Evolutionary conservation across 1,140 invertebrate genomes (phyloP).

Genomic region (Linepithema humile): DNA sequence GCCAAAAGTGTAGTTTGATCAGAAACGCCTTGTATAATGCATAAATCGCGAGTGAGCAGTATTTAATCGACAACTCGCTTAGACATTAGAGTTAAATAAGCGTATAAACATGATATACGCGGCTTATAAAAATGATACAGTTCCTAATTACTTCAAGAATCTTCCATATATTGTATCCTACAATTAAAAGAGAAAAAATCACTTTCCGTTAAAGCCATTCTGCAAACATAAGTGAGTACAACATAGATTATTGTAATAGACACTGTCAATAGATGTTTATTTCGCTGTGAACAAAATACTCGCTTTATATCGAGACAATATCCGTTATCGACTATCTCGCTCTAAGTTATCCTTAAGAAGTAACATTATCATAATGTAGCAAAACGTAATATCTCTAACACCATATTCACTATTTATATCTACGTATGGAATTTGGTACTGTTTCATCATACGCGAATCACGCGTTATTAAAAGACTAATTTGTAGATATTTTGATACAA

Average conservation of each 20-base stretch:
- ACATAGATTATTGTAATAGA: neutral
- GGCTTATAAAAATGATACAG: slow-evolving; percentile 56
- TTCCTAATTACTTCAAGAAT: slow-evolving; percentile 61
- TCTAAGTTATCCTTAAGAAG: slow-evolving; percentile 4
- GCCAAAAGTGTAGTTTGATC: slow-evolving; percentile 19
- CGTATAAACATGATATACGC: neutral
- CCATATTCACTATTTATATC: slow-evolving; percentile 26
- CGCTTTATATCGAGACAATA: slow-evolving; percentile 29
- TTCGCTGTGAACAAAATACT: slow-evolving; percentile 33
- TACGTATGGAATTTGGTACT: neutral
- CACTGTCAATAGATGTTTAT: slow-evolving; percentile 20
- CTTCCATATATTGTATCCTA: slow-evolving; percentile 41
- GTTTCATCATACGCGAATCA: neutral
- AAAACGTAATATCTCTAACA: slow-evolving; percentile 26
- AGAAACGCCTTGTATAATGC: neutral
- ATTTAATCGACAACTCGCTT: slow-evolving; percentile 38
- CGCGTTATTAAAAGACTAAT: neutral
- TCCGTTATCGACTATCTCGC: neutral
- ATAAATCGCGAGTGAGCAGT: neutral
- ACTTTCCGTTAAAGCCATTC: neutral
- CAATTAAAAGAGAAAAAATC: neutral
- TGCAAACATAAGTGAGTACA: neutral
- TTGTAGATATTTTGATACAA: slow-evolving; percentile 20
- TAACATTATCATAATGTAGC: slow-evolving; percentile 3
- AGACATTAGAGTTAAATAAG: slow-evolving; percentile 14